These are phyloP conservation scores for Chionomys nivalis DNA, from an alignment of 2,113 vertebrate genomes.

Conservation along the genomic window DNA sequence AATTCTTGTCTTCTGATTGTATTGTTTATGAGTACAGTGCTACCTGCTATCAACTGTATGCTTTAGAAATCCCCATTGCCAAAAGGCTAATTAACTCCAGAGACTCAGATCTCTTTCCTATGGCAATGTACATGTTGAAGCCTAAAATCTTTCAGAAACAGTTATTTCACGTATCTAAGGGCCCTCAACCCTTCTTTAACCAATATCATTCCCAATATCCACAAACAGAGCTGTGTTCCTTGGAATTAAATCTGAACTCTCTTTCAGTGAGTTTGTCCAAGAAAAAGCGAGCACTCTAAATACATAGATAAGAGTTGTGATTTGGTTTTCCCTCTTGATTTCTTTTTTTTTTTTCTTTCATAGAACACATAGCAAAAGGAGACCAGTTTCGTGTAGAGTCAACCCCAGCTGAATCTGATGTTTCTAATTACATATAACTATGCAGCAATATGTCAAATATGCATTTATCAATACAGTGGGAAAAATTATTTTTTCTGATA, in stretches of 20 bases:
- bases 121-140: not conserved
- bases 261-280: not conserved
- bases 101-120: not conserved
- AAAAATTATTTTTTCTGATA: slow-evolving; percentile 14
- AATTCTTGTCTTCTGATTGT: not conserved
- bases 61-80: slow-evolving; percentile 21
- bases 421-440: slow-evolving; percentile 50
- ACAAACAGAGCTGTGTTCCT: not conserved
- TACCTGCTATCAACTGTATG: not conserved
- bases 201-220: not conserved
- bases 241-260: not conserved
- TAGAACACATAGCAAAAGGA: slow-evolving; percentile 45
- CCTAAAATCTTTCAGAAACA: not conserved
- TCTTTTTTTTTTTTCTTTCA: slow-evolving; percentile 26
- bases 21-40: not conserved
- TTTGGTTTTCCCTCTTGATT: slow-evolving; percentile 51
- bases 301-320: slow-evolving; percentile 10
- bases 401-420: slow-evolving; percentile 34
- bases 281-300: slow-evolving; percentile 23
- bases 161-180: not conserved
- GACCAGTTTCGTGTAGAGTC: slow-evolving; percentile 26
- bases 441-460: slow-evolving; percentile 23
- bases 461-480: slow-evolving; percentile 37
- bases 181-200: not conserved
- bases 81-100: not conserved